Base-by-base conservation (phyloP, 2,113 vertebrate genomes). In the Hippocampus mohnikei region DNA sequence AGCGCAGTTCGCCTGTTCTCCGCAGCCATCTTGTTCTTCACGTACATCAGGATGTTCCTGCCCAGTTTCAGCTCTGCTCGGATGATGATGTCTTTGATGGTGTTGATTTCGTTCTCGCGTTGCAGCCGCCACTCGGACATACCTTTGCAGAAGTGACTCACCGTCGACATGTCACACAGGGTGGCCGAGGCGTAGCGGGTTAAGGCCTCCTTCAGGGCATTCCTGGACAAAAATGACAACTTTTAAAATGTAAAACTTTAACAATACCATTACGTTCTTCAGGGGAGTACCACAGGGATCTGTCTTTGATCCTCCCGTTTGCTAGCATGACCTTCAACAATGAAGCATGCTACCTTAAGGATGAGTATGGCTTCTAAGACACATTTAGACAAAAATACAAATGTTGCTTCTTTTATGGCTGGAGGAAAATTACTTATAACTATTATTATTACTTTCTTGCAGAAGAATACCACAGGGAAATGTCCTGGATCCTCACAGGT, bases 31-130 rank as follows among this genome's bases (percentile, higher is more conserved):
- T 74, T 79, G 69, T 60, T 90, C 76, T 52, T 81, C 68, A 89
- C 1, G 10, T 76, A 89, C 11, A 82, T 16, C 18, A 1, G 0
- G 2, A 91, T 68, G 0, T 87, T 85, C 12, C 71, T 67, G 11
- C 33, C 23, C 41, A 25, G 5, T 41, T 65, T 65, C n/a, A 46
- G 41, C 44, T 61, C 42, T 82, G 1, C 25, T 16, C 46, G 70
- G 3, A 8, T 81, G 81, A 0, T 77, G 0, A 80, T 87, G 23
- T 88, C 72, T 4, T 61, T 63, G 53, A 89, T 85, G 82, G 29
- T 73, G 29, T 64, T 27, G 7, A 78, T 23, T 69, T 90, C 78
- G 0, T 58, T 66, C 60, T 81, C 58, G 72, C 84, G 79, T 20
- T 3, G 18, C 9, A 21, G 33, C 13, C 27, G 48, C 87, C 88